Evolutionary conservation across 1,140 invertebrate genomes (phyloP), one percentile per base, ranked within the genome.

Genomic region (Listronotus oregonensis): DNA sequence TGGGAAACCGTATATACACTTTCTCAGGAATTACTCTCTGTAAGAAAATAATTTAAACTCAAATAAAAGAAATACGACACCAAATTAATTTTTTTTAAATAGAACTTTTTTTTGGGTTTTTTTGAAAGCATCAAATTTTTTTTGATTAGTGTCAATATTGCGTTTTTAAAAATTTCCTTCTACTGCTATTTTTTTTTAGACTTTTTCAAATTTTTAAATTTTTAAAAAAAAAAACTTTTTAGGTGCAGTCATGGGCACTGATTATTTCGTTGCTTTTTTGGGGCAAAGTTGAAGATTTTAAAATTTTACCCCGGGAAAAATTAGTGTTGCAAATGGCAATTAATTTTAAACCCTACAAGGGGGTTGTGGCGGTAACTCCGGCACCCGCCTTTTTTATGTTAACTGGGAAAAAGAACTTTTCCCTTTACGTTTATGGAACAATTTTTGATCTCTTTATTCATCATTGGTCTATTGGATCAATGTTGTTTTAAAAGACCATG

Each of bases 211-310:
- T n/a, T n/a, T n/a, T n/a, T n/a, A n/a, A n/a, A n/a, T n/a, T n/a
- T n/a, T n/a, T n/a, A n/a, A n/a, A n/a, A n/a, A n/a, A n/a, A n/a
- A n/a, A n/a, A n/a, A n/a, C n/a, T 10, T 18, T 63, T 17, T 21
- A 63, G 77, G 84, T 0, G 77, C 84, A 0, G 90, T 87, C 37
- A 90, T 88, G 63, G 84, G 85, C 0, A 85, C 85, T 6, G 92
- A 96, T 74, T 95, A 87, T 73, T 95, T 92, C 85, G 80, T 93
- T 0, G 88, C 89, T 65, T 88, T 85, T n/a, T 60, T 95, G 92
- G 93, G 84, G 82, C 0, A 74, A 74, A 50, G 60, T 77, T n/a
- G 75, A 77, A 65, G 75, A 78, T 56, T 54, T 54, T 8, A 67
- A 69, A 56, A n/a, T 43, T 56, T 15, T 4, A 56, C 12, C 9